phyloP scores from a whole-genome alignment of 1,140 invertebrate genomes.

The Eciton burchellii region DNA sequence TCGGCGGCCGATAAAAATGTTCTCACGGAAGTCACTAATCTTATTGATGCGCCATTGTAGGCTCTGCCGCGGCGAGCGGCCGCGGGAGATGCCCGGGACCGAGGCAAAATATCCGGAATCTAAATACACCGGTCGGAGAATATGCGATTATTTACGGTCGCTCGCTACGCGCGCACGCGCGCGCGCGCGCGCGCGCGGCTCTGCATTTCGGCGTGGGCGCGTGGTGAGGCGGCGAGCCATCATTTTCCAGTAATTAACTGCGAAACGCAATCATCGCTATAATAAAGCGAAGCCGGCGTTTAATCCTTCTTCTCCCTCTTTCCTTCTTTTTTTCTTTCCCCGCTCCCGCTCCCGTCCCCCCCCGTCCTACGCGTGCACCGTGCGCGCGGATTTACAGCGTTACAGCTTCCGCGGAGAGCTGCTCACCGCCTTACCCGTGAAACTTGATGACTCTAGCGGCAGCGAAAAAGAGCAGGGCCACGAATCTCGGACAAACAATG shows the following conservation, averaged over 20 bases:
- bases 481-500: background rate
- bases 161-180: background rate
- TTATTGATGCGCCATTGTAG: conserved; percentile 63
- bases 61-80: background rate
- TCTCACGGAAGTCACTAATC: conserved; percentile 61
- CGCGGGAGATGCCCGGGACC: conserved; percentile 13
- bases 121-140: conserved; percentile 40
- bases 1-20: conserved; percentile 58
- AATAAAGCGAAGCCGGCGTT: no score
- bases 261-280: no score
- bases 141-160: conserved; percentile 30
- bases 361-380: no score
- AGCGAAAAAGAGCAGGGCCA: background rate
- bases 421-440: no score
- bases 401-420: no score
- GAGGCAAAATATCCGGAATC: conserved; percentile 20
- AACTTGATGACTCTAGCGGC: background rate
- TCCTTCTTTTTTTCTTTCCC: no score
- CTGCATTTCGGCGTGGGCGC: background rate
- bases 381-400: no score
- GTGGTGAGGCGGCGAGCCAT: no score
- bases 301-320: no score
- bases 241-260: no score
- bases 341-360: no score
- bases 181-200: background rate